A percentile compares a stretch with the other conserved stretches of the same genome.
These are phyloP conservation scores for Cantharis rustica DNA, from an alignment of 2,888 invertebrate species.

Conservation along the genomic window DNA sequence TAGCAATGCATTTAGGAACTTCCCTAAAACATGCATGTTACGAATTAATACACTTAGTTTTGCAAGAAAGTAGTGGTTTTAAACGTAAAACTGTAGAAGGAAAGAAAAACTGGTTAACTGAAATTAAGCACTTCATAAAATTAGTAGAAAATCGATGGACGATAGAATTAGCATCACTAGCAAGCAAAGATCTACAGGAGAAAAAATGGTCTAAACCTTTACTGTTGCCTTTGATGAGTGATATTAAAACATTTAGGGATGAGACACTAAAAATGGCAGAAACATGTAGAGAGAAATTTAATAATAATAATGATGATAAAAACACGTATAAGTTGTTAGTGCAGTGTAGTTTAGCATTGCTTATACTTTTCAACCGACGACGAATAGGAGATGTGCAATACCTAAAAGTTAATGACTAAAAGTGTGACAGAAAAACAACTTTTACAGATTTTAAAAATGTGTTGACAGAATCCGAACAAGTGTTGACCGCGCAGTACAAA, in stretches of 20 bases:
- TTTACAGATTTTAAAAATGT: too few relatives aligned
- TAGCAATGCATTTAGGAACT: conserved; percentile 27
- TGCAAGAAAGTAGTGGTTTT: conserved; percentile 15
- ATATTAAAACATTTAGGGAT: conserved; percentile 22
- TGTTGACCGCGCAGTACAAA: too few relatives aligned
- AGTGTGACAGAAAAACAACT: too few relatives aligned
- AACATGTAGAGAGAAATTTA: conserved; percentile 3
- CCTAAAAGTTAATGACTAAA: too few relatives aligned
- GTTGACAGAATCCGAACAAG: too few relatives aligned
- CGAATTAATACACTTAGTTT: conserved; percentile 14
- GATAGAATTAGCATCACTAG: conserved; percentile 23
- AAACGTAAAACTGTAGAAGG: conserved; percentile 1
- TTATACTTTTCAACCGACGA: too few relatives aligned
- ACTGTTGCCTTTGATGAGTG: conserved; percentile 23
- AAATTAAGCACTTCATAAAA: conserved; percentile 13
- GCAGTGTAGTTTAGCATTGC: too few relatives aligned
- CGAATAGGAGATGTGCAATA: too few relatives aligned
- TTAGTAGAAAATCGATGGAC: conserved; percentile 18
- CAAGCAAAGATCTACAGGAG: conserved; percentile 24
- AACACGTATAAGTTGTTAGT: too few relatives aligned
- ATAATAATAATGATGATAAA: not conserved
- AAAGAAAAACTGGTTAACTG: not conserved
- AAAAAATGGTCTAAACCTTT: conserved; percentile 27
- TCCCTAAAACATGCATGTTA: conserved; percentile 19
- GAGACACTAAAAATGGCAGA: conserved; percentile 6